Evolutionary conservation across 2,113 vertebrate species (phyloP), one percentile per base, ranked within the genome.

Genomic region (Anas platyrhynchos): DNA sequence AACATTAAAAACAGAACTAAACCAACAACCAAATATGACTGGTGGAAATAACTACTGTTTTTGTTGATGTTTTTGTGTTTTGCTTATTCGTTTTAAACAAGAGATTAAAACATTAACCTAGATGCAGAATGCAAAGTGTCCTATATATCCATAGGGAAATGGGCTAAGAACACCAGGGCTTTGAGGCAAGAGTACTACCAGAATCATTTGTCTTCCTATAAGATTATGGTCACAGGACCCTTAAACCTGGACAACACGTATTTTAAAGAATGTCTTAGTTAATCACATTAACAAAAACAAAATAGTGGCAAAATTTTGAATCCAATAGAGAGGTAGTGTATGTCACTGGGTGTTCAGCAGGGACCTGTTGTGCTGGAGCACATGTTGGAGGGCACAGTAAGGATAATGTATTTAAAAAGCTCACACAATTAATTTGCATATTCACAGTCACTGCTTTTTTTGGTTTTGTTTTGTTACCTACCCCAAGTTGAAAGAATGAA

Each of bases 171-270:
- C 4, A 41, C 9, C 3, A 8, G 14, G 13, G 5, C 34, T n/a
- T 86, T 73, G 44, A 89, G 16, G n/a, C 43, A 34, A 16, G 32
- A 68, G 3, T 36, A 34, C 9, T 34, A 46, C 23, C 14, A 73
- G 21, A 67, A 52, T 9, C 43, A 32, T 26, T 63, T 8, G 4
- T 12, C 18, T 34, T 69, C n/a, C 55, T 61, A 8, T 75, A 50
- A 61, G 31, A 36, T 12, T 71, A 13, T 5, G 11, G 50, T 66
- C 31, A 59, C n/a, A 29, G n/a, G 6, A 63, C 13, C 26, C 38
- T 65, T 44, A 43, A 11, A 69, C 11, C 27, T 26, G 21, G 65
- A 48, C 21, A 83, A 58, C 4, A 36, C 0, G 0, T 21, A 58
- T 77, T 50, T 67, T 56, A 80, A 75, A 69, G 21, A 59, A 69